Evolutionary conservation across 2,888 invertebrate genomes (phyloP), one percentile per base, ranked within the genome.

Genomic region (Pachymerium ferrugineum): DNA sequence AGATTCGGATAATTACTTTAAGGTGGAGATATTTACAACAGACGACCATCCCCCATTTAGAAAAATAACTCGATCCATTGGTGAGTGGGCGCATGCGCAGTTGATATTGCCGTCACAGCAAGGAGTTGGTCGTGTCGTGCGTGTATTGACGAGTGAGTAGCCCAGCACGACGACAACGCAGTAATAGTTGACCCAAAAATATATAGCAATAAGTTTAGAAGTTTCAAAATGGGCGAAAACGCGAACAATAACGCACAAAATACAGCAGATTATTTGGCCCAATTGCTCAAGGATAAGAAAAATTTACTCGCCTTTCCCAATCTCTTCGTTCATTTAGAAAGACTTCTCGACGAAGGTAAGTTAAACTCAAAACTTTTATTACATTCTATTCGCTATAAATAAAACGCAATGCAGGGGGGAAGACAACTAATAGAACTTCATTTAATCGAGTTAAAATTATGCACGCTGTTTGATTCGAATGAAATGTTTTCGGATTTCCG

Each of bases 271-370:
- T 99, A 99, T 88, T 89, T 99, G 88, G 97, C 98, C 85, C 98
- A 99, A 88, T 90, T 99, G 87, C 89, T 99, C 85, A 99, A 99
- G 89, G 99, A 99, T 89, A 94, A 97, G 88, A 98, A 98, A 88
- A 97, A 98, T 88, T 89, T 99, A 85, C 95, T 96, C 83, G 97
- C 97, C 84, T 97, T 99, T 87, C 98, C 98, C 80, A 97, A 97
- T 89, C 94, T 98, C 85, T 99, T 99, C 88, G 91, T 95, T 87
- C 98, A 99, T 88, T 91, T 97, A 85, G 98, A 99, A 86, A 90
- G 98, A 85, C 91, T 99, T 82, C 88, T 99, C 84, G 99, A 99
- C 85, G 98, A 99, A 92, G 98, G 98, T 99, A 89, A 87, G 86
- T 82, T n/a, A n/a, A 38, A 28, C n/a, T 72, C 42, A 19, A 33